Base-by-base conservation (phyloP, 2,888 invertebrate species). In the Masnerella sp. region DNA sequence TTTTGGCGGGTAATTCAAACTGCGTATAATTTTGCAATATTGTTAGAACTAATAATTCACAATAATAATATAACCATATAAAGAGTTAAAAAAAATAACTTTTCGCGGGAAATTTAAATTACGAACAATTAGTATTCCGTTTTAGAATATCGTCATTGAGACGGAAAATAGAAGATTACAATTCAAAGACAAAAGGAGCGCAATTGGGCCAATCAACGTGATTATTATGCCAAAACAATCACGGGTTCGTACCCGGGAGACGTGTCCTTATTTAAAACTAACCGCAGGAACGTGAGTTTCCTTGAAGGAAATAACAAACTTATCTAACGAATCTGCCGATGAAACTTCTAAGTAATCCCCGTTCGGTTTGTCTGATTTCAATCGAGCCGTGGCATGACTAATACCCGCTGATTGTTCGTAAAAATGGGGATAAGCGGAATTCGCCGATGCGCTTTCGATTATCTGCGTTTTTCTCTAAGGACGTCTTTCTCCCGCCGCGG, bases 361-460 rank as follows among this genome's bases (percentile, higher is more conserved):
- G 9, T 15, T 17, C 42, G 17, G 45, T 38, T 38, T 18, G 49
- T 49, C 40, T 61, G 61, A 61, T 61, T 61, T 40, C 61, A 61
- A 61, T 61, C 61, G 36, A 36, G 36, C 42, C 52, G 11, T 9
- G 54, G 43, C 43, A 58, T 65, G 65, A 65, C 49, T 56, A 65
- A 65, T 65, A 20, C 12, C n/a, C 40, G 38, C 17, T 11, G 30
- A 56, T 47, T 47, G 56, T 47, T 47, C 45, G 17, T 40, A 8
- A 38, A 49, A 45, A 54, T 38, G 45, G 30, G 22, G 14, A 45
- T 17, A 42, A n/a, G 32, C 8, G 32, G 17, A 62, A 22, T 62
- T 30, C 20, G 51, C 51, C 42, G 49, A 62, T 54, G 17, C 15
- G 36, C 28, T 45, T 65, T 65, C 52, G 43, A 43, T 56, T 36